Conservation (phyloP, 2,113 vertebrate genomes). For the Colinus virginianus region DNA sequence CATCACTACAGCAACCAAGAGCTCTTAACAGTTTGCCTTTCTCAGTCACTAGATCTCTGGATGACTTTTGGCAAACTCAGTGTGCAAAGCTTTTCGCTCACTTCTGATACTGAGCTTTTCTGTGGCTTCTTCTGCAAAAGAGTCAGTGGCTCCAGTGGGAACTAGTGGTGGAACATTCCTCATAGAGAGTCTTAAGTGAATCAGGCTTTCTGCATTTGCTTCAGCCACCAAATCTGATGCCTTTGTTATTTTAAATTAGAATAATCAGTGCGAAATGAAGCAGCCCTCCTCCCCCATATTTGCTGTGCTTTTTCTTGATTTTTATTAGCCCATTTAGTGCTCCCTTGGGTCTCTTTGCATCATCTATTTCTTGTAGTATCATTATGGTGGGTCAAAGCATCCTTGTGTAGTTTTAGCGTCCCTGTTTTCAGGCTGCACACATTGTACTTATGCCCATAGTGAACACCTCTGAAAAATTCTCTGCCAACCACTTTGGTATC, state of each 20-base stretch:
- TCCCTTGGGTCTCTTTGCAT: conserved; percentile 18
- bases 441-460: not conserved
- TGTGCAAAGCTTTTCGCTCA: not conserved
- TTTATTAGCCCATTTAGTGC: conserved; percentile 46
- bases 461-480: conserved; percentile 3
- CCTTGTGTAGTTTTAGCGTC: not conserved
- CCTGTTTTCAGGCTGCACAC: not conserved
- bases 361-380: conserved; percentile 13
- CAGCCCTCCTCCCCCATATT: conserved; percentile 22
- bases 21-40: not conserved
- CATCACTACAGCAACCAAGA: not conserved
- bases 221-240: not conserved
- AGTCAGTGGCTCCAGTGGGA: not conserved
- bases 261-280: conserved; percentile 22
- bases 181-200: not conserved
- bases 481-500: not conserved
- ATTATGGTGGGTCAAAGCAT: conserved; percentile 8
- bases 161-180: not conserved
- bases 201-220: not conserved
- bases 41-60: not conserved
- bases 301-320: conserved; percentile 24
- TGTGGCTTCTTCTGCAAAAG: not conserved
- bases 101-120: not conserved
- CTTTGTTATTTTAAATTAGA: conserved; percentile 38
- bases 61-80: not conserved